Percentiles rank a stretch among this genome's conserved stretches.
Conservation (phyloP, 2,113 vertebrate species). For the Blennius ocellaris region DNA sequence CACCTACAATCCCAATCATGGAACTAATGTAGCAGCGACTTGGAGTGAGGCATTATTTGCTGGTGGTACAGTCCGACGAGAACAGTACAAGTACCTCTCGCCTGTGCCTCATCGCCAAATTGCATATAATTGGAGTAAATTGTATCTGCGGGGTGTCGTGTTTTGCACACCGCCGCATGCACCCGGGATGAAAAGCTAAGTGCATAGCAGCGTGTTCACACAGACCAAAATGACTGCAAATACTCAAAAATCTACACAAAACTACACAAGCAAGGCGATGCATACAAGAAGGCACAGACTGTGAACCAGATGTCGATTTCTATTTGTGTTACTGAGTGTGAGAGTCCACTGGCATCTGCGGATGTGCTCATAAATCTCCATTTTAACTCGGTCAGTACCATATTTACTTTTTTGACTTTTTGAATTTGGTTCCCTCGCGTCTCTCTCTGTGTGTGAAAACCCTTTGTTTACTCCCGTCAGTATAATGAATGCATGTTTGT, state of each 20-base stretch:
- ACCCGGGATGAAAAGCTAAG: slow-evolving; percentile 28
- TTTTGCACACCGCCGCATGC: slow-evolving; percentile 18
- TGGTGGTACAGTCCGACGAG: slow-evolving; percentile 36
- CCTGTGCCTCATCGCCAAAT: slow-evolving; percentile 42
- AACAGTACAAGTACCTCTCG: slow-evolving; percentile 15
- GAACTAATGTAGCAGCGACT: slow-evolving; percentile 20
- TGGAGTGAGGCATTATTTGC: slow-evolving; percentile 38
- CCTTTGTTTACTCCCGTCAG: slow-evolving; percentile 42
- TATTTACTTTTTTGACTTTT: background rate
- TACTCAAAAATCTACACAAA: background rate
- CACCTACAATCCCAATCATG: slow-evolving; percentile 3
- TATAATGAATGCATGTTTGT: slow-evolving; percentile 57
- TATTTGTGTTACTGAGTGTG: slow-evolving; percentile 3
- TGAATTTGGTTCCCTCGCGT: background rate
- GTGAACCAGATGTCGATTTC: slow-evolving; percentile 43
- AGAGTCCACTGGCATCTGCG: slow-evolving; percentile 21
- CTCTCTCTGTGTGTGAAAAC: slow-evolving; percentile 12
- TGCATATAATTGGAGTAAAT: slow-evolving; percentile 57
- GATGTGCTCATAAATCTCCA: slow-evolving; percentile 19
- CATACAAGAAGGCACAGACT: slow-evolving; percentile 12
- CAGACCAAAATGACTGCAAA: background rate
- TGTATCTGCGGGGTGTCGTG: slow-evolving; percentile 32
- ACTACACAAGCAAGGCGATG: slow-evolving; percentile 1
- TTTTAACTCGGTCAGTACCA: slow-evolving; percentile 11
- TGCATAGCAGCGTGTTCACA: slow-evolving; percentile 6